Evolutionary conservation across 2,113 vertebrate genomes (phyloP), one percentile per base, ranked within the genome.

Genomic region (Macaca nemestrina): DNA sequence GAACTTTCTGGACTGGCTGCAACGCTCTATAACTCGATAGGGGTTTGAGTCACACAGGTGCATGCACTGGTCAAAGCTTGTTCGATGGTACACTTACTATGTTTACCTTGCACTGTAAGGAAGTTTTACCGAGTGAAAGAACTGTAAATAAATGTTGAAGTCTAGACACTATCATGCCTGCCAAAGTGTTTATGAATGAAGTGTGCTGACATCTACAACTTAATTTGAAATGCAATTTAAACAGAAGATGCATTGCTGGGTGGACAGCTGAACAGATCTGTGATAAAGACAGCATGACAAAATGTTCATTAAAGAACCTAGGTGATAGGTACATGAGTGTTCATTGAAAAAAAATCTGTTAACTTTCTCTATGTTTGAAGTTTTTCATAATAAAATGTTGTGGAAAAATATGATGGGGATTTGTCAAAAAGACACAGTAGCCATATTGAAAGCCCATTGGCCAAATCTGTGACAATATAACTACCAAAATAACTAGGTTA

Each of bases 201-300:
- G 64, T 2, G 3, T 6, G n/a, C 2, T 20, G n/a, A 52, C 27
- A 22, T 67, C 73, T 50, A 64, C 57, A 45, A 61, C 52, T 78
- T 27, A 72, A 52, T 92, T 59, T 50, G 92, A 94, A 92, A 95
- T 38, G 70, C 27, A 85, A 40, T 30, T 75, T n/a, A 25, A 75
- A 90, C 70, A 50, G 8, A 45, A 40, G 57, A 55, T 16, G 22
- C 2, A 7, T 70, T 76, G 50, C 52, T 76, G 25, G 67, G 14
- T 23, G 35, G 83, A n/a, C 0, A 70, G 35, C 40, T 7, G 2
- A 82, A 23, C 30, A 22, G 18, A n/a, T 20, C 12, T 43, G 12
- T 20, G 16, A 38, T 38, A 55, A 80, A 90, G n/a, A 57, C 50
- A 50, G 20, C 70, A 25, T 9, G 38, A 17, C 16, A 70, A 83